These are phyloP conservation scores for Oreotrochilus melanogaster DNA, from an alignment of 2,113 vertebrate genomes.

Conservation along the genomic window DNA sequence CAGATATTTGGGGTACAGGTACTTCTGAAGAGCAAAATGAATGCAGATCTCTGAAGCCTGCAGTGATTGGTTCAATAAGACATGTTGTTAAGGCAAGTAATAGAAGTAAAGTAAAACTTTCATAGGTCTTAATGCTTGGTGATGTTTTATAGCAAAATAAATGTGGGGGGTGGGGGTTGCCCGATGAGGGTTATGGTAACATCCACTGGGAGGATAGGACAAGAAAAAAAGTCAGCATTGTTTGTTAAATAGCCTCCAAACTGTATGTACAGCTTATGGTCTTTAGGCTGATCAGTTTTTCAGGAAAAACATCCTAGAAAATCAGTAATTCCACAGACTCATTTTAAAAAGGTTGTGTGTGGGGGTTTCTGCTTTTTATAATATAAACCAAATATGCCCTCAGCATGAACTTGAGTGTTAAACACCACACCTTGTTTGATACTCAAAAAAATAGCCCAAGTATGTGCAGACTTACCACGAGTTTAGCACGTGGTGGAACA, in stretches of 20 bases:
- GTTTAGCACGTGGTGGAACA: neutral
- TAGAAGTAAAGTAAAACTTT: neutral
- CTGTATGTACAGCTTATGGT: neutral
- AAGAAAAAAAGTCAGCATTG: neutral
- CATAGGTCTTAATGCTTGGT: neutral
- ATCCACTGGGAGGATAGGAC: neutral
- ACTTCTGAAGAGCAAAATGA: slow-evolving; percentile 68
- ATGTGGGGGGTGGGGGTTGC: neutral
- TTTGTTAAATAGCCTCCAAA: neutral
- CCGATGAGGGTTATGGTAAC: neutral
- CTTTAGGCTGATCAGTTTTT: neutral
- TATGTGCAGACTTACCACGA: neutral
- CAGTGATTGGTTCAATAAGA: slow-evolving; percentile 91
- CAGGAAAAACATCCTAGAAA: neutral
- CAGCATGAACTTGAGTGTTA: neutral
- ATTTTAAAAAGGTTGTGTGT: rapidly evolving
- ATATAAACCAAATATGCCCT: neutral
- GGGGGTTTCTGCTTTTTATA: neutral
- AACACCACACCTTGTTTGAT: neutral
- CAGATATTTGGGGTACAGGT: slow-evolving; percentile 86
- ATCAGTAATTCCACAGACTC: neutral
- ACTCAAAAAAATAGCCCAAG: neutral
- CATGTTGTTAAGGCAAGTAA: slow-evolving; percentile 89
- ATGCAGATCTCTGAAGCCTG: slow-evolving; percentile 67
- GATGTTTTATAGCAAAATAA: neutral